These are phyloP conservation scores for Charaxes varanes DNA, from an alignment of 1,140 invertebrate species.

Conservation along the genomic window DNA sequence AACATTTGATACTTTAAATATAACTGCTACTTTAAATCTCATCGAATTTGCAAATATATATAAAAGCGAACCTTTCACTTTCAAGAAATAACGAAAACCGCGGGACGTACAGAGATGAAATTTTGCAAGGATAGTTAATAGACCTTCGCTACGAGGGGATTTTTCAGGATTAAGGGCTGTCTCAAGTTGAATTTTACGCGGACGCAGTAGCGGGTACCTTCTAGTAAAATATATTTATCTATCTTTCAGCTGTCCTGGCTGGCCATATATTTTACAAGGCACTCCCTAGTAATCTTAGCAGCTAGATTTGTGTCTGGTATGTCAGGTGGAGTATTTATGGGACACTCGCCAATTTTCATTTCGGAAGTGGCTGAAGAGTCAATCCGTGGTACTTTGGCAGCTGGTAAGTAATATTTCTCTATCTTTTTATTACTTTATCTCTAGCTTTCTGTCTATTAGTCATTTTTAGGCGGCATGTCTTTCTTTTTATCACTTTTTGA, in stretches of 20 bases:
- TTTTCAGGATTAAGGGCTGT: no score
- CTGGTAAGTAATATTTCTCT: slow-evolving; percentile 31
- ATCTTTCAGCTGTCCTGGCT: slow-evolving; percentile 27
- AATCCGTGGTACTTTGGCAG: slow-evolving; percentile 77
- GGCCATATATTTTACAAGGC: slow-evolving; percentile 32
- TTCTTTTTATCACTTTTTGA: no score
- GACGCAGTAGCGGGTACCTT: not conserved
- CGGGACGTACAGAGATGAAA: no score
- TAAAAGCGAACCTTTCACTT: no score
- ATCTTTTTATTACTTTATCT: not conserved
- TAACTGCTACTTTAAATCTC: no score
- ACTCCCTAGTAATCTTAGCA: slow-evolving; percentile 65
- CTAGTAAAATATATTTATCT: not conserved
- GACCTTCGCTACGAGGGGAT: no score
- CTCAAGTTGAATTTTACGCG: no score
- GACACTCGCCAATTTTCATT: slow-evolving; percentile 74
- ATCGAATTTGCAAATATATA: no score
- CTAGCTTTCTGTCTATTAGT: not conserved
- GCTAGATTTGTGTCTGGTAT: slow-evolving; percentile 77
- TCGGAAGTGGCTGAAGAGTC: slow-evolving; percentile 78
- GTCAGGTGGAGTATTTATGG: slow-evolving; percentile 73
- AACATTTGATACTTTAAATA: no score
- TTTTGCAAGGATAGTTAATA: no score
- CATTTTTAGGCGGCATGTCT: not conserved
- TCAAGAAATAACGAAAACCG: no score